Base-by-base conservation (phyloP, 2,888 invertebrate genomes). In the Drosophila falleni region DNA sequence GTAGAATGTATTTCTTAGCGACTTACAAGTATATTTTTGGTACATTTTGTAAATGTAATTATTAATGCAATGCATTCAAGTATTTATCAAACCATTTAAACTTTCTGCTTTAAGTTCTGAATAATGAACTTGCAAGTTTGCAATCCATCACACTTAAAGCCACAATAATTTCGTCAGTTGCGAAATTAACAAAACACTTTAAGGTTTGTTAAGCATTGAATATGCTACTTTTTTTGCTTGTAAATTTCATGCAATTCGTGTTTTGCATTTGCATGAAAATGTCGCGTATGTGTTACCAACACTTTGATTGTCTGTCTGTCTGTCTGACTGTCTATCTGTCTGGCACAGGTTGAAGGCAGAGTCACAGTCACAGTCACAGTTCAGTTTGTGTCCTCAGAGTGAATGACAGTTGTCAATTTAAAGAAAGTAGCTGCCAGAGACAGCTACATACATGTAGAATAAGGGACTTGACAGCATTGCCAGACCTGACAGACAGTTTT, bases 361-460 rank as follows among this genome's bases (percentile, higher is more conserved):
- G 39, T 13, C 37, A 26, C 26, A 26, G 19, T 19, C 26, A 39
- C 26, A 53, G 35, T 19, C 26, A 39, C 26, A 53, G 35, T 29
- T 11, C 29, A 47, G 62, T 64, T 59, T 37, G 37, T 46, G 41
- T 71, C 47, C 61, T 66, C 35, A 35, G 62, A 60, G 44, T 70
- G 73, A 80, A 60, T 82, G 86, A 69, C 83, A 69, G 79, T 86
- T 86, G 77, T 80, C 81, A 86, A 80, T 81, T 82, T 59, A 61
- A 61, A 69, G 71, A 61, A 79, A 63, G 67, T 64, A 55, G 42
- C 78, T 81, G 74, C 31, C 62, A 56, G 46, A 8, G 33, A 41
- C 54, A 51, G 50, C 11, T 13, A 41, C 64, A 50, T 13, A 41
- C 64, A 50, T 47, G 59, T 11, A 39, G 51, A 39, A 37, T 39